phyloP scores from a whole-genome alignment of 2,113 vertebrate genomes.

The Pelmatolapia mariae region DNA sequence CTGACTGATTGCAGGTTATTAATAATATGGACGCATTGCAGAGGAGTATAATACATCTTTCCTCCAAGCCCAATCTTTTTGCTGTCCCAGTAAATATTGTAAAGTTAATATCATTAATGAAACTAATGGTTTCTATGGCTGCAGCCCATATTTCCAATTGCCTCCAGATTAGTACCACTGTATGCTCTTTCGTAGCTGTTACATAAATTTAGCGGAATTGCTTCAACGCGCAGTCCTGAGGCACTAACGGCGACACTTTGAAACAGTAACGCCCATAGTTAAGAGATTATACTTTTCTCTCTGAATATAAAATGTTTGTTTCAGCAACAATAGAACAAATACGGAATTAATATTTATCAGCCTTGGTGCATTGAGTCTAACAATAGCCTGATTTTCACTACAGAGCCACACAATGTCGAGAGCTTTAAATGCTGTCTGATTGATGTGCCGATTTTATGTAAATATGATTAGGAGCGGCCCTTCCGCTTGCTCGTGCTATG shows the following conservation, averaged over 20 bases:
- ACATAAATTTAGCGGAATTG: conserved; percentile 51
- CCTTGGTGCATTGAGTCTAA: conserved; percentile 5
- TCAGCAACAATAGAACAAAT: conserved; percentile 60
- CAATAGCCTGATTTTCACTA: conserved; percentile 44
- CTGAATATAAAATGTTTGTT: conserved; percentile 60
- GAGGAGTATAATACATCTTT: conserved; percentile 36
- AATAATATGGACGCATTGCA: conserved; percentile 26
- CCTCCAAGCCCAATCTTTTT: conserved; percentile 51
- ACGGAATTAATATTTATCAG: conserved; percentile 50
- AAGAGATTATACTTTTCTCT: conserved; percentile 49
- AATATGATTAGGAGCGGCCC: neutral
- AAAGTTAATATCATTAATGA: conserved; percentile 66
- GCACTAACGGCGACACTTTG: conserved; percentile 37
- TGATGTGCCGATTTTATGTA: conserved; percentile 15
- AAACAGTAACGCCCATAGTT: conserved; percentile 36
- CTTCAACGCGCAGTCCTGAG: conserved; percentile 42
- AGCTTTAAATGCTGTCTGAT: conserved; percentile 20
- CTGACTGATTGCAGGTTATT: conserved; percentile 26
- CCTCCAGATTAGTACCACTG: conserved; percentile 40
- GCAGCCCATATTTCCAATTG: conserved; percentile 36
- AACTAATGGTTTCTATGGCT: conserved; percentile 60
- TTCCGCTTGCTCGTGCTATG: neutral
- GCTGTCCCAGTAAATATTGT: conserved; percentile 48
- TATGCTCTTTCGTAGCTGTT: conserved; percentile 35
- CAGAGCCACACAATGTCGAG: conserved; percentile 17